Evolutionary conservation across 2,113 vertebrate genomes (phyloP).

Genomic region (Zosterops japonicus): DNA sequence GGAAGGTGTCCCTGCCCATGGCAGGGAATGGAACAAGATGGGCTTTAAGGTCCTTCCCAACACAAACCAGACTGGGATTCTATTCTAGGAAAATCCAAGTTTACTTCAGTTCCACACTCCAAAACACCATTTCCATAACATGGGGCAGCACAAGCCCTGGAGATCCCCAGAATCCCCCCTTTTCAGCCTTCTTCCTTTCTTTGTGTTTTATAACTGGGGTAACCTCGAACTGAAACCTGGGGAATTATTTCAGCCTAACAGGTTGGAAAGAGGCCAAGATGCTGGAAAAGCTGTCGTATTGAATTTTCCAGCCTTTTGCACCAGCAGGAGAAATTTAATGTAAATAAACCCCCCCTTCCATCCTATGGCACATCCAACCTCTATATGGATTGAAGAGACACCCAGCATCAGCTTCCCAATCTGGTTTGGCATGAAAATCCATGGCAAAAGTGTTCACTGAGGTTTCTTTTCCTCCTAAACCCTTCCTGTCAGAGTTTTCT

Average conservation of each 20-base stretch:
- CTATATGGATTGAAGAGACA: accelerated
- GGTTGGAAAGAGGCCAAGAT: neutral
- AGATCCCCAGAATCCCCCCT: accelerated
- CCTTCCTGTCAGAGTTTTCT: neutral
- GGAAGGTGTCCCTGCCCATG: neutral
- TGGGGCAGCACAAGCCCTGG: neutral
- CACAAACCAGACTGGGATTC: neutral
- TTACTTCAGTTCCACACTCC: accelerated
- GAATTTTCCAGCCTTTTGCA: conserved; percentile 29
- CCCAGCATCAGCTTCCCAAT: accelerated
- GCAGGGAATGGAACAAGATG: neutral
- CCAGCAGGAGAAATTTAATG: neutral
- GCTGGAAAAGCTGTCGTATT: neutral
- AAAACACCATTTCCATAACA: accelerated
- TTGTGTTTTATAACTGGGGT: accelerated
- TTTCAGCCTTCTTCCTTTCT: neutral
- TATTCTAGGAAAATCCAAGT: neutral
- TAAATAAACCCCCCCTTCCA: neutral
- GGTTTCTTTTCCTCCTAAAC: accelerated
- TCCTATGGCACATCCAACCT: accelerated
- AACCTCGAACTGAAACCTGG: neutral
- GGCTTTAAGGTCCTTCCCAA: neutral
- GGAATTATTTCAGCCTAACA: neutral
- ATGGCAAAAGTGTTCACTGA: accelerated
- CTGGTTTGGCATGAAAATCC: neutral